Conservation (phyloP, 1,140 invertebrate genomes). For the Euura saliciscinereae region DNA sequence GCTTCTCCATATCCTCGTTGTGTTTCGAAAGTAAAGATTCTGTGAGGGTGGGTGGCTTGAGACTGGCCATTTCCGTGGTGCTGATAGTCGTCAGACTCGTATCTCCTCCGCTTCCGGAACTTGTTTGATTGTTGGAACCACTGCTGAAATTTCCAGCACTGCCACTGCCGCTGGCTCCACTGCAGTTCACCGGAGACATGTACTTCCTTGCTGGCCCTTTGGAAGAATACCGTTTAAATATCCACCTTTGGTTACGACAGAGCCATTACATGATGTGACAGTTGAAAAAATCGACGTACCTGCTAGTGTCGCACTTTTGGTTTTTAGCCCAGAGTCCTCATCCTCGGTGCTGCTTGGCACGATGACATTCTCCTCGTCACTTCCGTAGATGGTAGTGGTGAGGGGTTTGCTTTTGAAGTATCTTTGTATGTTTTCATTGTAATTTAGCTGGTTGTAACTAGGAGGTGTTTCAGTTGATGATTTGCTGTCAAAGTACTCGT, state of each 20-base stretch:
- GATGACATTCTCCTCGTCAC: slow-evolving; percentile 47
- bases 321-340: slow-evolving; percentile 33
- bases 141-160: slow-evolving; percentile 65
- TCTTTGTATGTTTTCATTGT: slow-evolving; percentile 83
- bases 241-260: not conserved
- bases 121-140: slow-evolving; percentile 57
- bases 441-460: slow-evolving; percentile 87
- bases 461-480: slow-evolving; percentile 81
- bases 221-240: slow-evolving; percentile 15
- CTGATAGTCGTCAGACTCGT: slow-evolving; percentile 33
- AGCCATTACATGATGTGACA: too few species aligned
- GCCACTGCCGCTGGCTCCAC: slow-evolving; percentile 61
- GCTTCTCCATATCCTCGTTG: slow-evolving; percentile 80
- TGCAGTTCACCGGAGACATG: slow-evolving; percentile 57
- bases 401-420: slow-evolving; percentile 85
- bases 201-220: slow-evolving; percentile 53
- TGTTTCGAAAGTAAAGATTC: slow-evolving; percentile 71
- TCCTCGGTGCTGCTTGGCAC: slow-evolving; percentile 35
- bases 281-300: slow-evolving; percentile 22
- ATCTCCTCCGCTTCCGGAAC: slow-evolving; percentile 42
- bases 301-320: slow-evolving; percentile 24
- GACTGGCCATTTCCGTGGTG: slow-evolving; percentile 40
- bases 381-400: slow-evolving; percentile 57
- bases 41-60: slow-evolving; percentile 65
- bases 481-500: slow-evolving; percentile 81